phyloP scores from a whole-genome alignment of 1,140 invertebrate genomes.

The Leptoteleia sp. region DNA sequence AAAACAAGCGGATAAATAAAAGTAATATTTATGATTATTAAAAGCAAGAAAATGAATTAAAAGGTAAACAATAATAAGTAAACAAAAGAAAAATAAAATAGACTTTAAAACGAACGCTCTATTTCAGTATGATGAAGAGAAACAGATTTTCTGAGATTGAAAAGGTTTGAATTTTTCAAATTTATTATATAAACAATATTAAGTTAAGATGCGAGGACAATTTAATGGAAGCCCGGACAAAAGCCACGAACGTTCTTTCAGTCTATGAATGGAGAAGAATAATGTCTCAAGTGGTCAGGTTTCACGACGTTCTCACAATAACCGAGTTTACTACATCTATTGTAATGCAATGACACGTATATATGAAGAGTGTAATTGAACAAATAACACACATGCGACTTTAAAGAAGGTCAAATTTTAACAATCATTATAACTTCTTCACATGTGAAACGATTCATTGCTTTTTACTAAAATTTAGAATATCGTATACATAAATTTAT shows the following conservation, averaged over 20 bases:
- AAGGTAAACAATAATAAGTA: no score
- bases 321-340: slow-evolving; percentile 44
- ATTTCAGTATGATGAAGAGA: not conserved
- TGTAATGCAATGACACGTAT: slow-evolving; percentile 61
- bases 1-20: no score
- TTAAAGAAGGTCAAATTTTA: slow-evolving; percentile 37
- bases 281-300: slow-evolving; percentile 62
- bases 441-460: no score
- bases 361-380: slow-evolving; percentile 56
- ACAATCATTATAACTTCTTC: slow-evolving; percentile 1
- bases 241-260: slow-evolving; percentile 40
- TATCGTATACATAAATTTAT: slow-evolving; percentile 10
- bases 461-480: no score
- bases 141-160: not conserved
- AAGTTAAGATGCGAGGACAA: slow-evolving; percentile 26
- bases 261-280: slow-evolving; percentile 56
- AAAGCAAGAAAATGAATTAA: no score
- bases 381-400: slow-evolving; percentile 39
- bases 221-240: slow-evolving; percentile 41
- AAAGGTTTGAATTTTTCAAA: not conserved
- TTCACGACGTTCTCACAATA: slow-evolving; percentile 51
- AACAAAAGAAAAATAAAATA: no score
- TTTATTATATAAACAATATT: slow-evolving; percentile 34
- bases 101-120: no score
- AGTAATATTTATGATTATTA: no score